phyloP scores from a whole-genome alignment of 2,113 vertebrate species.

The Mormyrus lacerda region DNA sequence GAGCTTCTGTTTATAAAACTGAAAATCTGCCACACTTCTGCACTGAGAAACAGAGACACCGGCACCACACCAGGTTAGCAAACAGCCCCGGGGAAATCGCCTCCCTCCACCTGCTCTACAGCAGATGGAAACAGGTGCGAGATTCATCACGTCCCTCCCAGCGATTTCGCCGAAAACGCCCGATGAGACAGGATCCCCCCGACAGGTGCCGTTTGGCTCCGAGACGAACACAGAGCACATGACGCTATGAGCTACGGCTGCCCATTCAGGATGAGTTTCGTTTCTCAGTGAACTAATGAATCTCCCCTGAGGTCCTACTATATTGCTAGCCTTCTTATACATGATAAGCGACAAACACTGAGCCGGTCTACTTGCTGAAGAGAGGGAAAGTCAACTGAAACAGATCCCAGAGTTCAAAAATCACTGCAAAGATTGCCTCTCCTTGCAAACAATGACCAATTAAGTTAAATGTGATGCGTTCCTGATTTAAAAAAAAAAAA shows the following conservation, averaged over 20 bases:
- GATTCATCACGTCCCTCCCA: not conserved
- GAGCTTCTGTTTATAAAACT: not conserved
- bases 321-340: not conserved
- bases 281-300: not conserved
- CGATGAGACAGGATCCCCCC: not conserved
- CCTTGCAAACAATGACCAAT: not conserved
- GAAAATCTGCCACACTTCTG: not conserved
- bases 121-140: not conserved
- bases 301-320: not conserved
- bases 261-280: not conserved
- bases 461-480: not conserved
- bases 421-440: not conserved
- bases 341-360: not conserved
- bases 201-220: not conserved
- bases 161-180: not conserved
- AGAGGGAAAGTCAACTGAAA: not conserved
- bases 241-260: not conserved
- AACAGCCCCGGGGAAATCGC: not conserved
- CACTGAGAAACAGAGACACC: not conserved
- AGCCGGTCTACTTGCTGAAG: not conserved
- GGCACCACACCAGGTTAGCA: not conserved
- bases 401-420: not conserved
- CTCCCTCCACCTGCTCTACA: not conserved
- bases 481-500: not conserved
- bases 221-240: not conserved